Evolutionary conservation across 2,888 invertebrate genomes (phyloP).

Genomic region (Leptinotarsa haldemani): DNA sequence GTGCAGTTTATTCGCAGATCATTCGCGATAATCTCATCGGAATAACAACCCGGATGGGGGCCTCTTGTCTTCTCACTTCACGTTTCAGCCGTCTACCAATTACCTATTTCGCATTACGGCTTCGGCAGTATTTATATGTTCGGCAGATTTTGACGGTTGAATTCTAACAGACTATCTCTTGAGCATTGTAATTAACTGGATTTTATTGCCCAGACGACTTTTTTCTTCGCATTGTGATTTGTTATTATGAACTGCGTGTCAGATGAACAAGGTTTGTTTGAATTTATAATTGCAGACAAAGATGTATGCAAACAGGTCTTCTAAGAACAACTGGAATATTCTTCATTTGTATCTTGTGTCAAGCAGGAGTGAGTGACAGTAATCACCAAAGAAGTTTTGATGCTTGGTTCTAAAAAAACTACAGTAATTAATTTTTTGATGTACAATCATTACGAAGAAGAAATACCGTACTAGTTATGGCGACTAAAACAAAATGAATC

Average conservation of each 20-base stretch:
- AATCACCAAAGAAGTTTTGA: not conserved
- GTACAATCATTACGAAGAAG: too few relatives aligned
- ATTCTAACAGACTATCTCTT: slow-evolving; percentile 15
- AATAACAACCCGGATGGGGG: slow-evolving; percentile 49
- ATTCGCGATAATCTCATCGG: slow-evolving; percentile 4
- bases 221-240: slow-evolving; percentile 7
- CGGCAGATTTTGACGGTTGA: slow-evolving; percentile 16
- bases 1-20: not conserved
- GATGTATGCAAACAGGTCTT: slow-evolving; percentile 12
- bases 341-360: not conserved
- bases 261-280: slow-evolving; percentile 17
- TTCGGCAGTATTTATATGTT: not conserved
- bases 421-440: not conserved
- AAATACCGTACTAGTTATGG: too few relatives aligned
- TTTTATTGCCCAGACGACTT: slow-evolving; percentile 16
- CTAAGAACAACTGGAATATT: not conserved
- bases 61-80: slow-evolving; percentile 41
- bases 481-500: too few relatives aligned
- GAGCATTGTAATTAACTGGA: slow-evolving; percentile 20
- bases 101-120: slow-evolving; percentile 19
- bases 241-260: slow-evolving; percentile 15
- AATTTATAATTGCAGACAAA: slow-evolving; percentile 9
- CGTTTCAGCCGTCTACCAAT: slow-evolving; percentile 24
- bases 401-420: not conserved
- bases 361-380: not conserved